A percentile compares a stretch with the other conserved stretches of the same genome.
Conservation (phyloP, 2,888 invertebrate genomes). For the Pseudoips prasinana region DNA sequence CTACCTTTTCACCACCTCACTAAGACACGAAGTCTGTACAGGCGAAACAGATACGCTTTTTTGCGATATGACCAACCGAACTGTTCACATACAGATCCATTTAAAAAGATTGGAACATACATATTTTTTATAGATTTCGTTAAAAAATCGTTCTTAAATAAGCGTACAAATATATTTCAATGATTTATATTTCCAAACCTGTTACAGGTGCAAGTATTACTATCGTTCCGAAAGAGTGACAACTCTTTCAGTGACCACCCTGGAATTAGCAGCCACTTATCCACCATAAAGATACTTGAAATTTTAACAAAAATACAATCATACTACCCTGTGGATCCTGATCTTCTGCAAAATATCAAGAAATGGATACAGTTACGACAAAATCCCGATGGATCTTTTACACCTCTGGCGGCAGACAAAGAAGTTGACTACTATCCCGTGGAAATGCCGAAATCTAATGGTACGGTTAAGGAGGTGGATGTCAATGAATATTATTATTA, state of each 20-base stretch:
- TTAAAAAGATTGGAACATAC: no score
- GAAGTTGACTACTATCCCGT: conserved; percentile 77
- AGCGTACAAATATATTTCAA: no score
- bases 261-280: conserved; percentile 82
- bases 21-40: no score
- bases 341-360: conserved; percentile 81
- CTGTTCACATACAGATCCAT: no score
- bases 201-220: conserved; percentile 81
- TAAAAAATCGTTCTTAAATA: no score
- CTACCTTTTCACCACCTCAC: no score
- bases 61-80: no score
- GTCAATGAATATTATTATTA: conserved; percentile 76
- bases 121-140: no score
- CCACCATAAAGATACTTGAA: conserved; percentile 82
- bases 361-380: conserved; percentile 84
- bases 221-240: conserved; percentile 84
- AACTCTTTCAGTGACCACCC: conserved; percentile 86
- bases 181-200: no score
- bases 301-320: conserved; percentile 83
- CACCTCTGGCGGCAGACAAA: conserved; percentile 81
- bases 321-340: conserved; percentile 83
- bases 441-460: conserved; percentile 59
- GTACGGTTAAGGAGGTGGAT: conserved; percentile 58
- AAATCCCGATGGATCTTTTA: conserved; percentile 83
- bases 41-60: no score